A percentile compares a stretch with the other conserved stretches of the same genome.
Conservation (phyloP, 2,113 vertebrate genomes). For the Colinus virginianus region DNA sequence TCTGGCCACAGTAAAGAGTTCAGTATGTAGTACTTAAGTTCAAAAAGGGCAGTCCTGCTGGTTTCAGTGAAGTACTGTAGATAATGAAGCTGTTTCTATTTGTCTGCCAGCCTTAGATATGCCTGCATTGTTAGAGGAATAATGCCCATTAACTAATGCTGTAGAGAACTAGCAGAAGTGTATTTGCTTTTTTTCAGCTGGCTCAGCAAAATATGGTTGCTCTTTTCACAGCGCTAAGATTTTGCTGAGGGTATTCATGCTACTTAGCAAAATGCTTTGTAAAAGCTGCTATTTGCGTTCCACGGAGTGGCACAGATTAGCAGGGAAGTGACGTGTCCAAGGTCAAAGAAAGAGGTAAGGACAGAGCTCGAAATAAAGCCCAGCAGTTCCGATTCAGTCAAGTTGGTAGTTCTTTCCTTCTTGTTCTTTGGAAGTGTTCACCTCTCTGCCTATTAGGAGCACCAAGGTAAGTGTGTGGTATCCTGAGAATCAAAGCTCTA, state of each 20-base stretch:
- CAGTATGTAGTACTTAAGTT: not conserved
- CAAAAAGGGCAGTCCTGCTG: not conserved
- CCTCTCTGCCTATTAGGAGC: not conserved
- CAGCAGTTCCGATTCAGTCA: not conserved
- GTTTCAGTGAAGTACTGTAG: not conserved
- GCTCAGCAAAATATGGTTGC: conserved; percentile 1
- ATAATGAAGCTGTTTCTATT: not conserved
- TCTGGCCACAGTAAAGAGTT: not conserved
- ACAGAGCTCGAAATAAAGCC: not conserved
- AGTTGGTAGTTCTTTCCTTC: not conserved
- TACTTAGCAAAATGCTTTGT: conserved; percentile 22
- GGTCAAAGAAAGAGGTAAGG: not conserved
- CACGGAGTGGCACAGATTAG: not conserved
- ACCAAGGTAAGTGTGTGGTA: not conserved
- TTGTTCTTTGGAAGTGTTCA: not conserved
- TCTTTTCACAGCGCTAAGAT: conserved; percentile 16
- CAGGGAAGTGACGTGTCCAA: not conserved
- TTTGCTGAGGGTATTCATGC: conserved; percentile 36
- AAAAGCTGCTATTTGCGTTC: not conserved
- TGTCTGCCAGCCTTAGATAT: not conserved
- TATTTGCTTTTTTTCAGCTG: not conserved
- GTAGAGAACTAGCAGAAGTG: not conserved
- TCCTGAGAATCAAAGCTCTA: not conserved
- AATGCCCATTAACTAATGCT: conserved; percentile 30
- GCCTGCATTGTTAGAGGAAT: not conserved